Evolutionary conservation across 2,888 invertebrate species (phyloP), one percentile per base, ranked within the genome.

Genomic region (Lepidochrysops patricia): DNA sequence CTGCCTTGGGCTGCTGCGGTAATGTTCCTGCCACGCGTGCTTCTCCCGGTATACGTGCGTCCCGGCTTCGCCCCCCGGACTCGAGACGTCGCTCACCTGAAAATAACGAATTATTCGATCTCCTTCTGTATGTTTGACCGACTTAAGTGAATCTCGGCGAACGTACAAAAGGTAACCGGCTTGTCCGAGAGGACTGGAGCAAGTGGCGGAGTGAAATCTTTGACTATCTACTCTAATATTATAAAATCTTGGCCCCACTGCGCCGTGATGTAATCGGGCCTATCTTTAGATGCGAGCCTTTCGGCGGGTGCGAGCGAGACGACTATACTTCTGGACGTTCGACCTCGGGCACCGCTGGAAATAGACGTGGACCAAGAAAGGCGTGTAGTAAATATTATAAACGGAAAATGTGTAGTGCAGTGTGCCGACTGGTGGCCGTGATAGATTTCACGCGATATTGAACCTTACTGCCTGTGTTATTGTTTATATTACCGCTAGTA

Each of bases 11-110:
- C 85, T 86, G 86, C 89, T 77, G 90, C 91, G 82, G 79, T 88
- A 87, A 67, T 85, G 84, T 64, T 90, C 84, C 70, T 90, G 87
- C 85, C 90, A 88, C 71, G 90, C 89, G 75, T 87, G 90, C 71
- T 89, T 90, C 71, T 91, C 91, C 70, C 91, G 91, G 82, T 94
- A 93, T 72, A 92, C 91, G 89, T 92, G 91, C 65, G 84, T 90
- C 52, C 85, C 90, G 81, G 82, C 75, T 74, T 90, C 81, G 66
- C 76, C 79, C 70, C 79, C 78, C 61, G 66, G 64, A n/a, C 62
- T 62, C 37, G 65, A 64, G 34, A 67, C 69, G 69, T 85, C 79
- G 83, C 82, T 82, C 63, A 88, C 88, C 88, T 89, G 77, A 49
- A 66, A 62, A 49, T 7, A 50, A 50, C n/a, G 23, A 2, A 26